A percentile compares a stretch with the other conserved stretches of the same genome.
phyloP scores from a whole-genome alignment of 2,888 invertebrate genomes.

The Sinopyrophorus schimmeli region DNA sequence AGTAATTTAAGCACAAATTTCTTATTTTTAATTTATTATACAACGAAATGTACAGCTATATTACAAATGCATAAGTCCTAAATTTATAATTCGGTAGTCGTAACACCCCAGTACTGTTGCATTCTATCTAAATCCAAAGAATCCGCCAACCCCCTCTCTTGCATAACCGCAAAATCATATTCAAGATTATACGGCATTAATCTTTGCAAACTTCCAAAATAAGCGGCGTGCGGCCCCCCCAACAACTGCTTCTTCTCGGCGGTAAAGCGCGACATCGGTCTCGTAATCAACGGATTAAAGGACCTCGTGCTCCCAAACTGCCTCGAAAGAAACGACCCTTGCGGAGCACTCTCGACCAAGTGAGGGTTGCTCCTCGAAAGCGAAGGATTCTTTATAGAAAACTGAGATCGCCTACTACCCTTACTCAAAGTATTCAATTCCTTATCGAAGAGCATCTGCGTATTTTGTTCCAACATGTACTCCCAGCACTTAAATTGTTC shows the following conservation, averaged over 20 bases:
- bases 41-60: too few relatives aligned
- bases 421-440: slow-evolving; percentile 79
- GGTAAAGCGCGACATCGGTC: slow-evolving; percentile 63
- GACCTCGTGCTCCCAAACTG: slow-evolving; percentile 81
- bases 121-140: slow-evolving; percentile 82
- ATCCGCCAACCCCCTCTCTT: slow-evolving; percentile 74
- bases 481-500: slow-evolving; percentile 94
- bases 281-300: slow-evolving; percentile 66
- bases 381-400: slow-evolving; percentile 61
- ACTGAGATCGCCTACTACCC: slow-evolving; percentile 60
- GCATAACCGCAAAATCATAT: slow-evolving; percentile 82
- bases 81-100: slow-evolving; percentile 79
- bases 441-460: slow-evolving; percentile 84
- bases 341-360: slow-evolving; percentile 56
- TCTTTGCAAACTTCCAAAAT: slow-evolving; percentile 82
- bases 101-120: slow-evolving; percentile 91
- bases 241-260: slow-evolving; percentile 63
- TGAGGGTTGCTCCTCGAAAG: slow-evolving; percentile 74
- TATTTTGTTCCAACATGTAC: slow-evolving; percentile 90
- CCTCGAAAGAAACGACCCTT: slow-evolving; percentile 65
- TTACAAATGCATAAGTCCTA: too few relatives aligned
- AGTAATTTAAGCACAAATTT: too few relatives aligned
- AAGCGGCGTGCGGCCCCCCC: slow-evolving; percentile 84
- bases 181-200: slow-evolving; percentile 83
- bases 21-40: too few relatives aligned